A percentile compares a stretch with the other conserved stretches of the same genome.
phyloP scores from a whole-genome alignment of 2,797 vertebrate species.

The Phataginus tricuspis region DNA sequence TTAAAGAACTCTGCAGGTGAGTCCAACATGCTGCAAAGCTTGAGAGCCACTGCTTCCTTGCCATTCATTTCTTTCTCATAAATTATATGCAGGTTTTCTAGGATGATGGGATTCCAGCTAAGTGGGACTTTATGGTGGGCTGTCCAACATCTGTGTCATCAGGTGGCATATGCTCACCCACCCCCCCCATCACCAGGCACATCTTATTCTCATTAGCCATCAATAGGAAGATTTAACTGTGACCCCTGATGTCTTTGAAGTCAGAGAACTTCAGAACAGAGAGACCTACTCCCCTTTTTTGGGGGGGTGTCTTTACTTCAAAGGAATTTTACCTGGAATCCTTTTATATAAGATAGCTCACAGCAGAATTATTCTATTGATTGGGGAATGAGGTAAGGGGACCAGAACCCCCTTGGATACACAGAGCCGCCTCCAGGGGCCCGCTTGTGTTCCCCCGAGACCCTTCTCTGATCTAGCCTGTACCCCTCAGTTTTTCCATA shows the following conservation, averaged over 20 bases:
- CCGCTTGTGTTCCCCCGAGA: accelerated
- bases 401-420: not conserved
- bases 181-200: too few species aligned
- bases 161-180: not conserved
- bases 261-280: not conserved
- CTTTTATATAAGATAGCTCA: slow-evolving; percentile 37
- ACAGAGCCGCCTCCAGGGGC: accelerated
- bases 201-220: not conserved
- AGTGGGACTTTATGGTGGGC: not conserved
- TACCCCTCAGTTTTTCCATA: not conserved
- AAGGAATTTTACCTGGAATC: slow-evolving; percentile 43
- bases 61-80: not conserved
- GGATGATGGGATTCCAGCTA: not conserved
- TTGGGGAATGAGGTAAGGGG: not conserved
- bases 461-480: not conserved
- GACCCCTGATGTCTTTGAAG: slow-evolving; percentile 27
- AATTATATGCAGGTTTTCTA: not conserved
- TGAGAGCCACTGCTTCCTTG: not conserved
- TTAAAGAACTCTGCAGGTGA: not conserved
- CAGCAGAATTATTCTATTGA: slow-evolving; percentile 29
- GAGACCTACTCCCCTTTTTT: not conserved
- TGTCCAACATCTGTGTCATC: not conserved
- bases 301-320: not conserved
- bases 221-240: not conserved
- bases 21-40: not conserved